phyloP scores from a whole-genome alignment of 1,140 invertebrate species.

The Lanistes nyassanus region DNA sequence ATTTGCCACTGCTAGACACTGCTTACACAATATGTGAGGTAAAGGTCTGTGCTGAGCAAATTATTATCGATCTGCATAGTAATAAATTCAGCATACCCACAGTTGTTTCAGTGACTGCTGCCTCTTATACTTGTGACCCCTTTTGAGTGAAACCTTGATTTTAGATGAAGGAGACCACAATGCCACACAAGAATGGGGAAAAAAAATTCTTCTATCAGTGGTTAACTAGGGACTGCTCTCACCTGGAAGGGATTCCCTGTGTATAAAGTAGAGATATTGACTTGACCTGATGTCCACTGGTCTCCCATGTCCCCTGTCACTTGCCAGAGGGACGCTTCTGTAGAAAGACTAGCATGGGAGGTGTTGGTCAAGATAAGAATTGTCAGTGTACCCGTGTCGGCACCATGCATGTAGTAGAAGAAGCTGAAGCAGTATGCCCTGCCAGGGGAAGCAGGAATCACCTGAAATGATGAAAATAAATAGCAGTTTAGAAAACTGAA shows the following conservation, averaged over 20 bases:
- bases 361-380: conserved; percentile 44
- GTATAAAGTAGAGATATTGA: conserved; percentile 47
- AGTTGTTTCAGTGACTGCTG: too few species aligned
- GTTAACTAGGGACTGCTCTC: not conserved
- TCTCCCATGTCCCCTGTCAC: conserved; percentile 42
- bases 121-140: too few species aligned
- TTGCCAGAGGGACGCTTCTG: conserved; percentile 49
- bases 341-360: conserved; percentile 35
- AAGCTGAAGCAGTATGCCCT: conserved; percentile 48
- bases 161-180: too few species aligned
- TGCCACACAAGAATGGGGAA: too few species aligned
- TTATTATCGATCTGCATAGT: too few species aligned
- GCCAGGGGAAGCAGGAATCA: conserved; percentile 2
- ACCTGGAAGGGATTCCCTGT: conserved; percentile 53
- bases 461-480: not conserved
- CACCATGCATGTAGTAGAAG: conserved; percentile 64
- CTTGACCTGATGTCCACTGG: conserved; percentile 47
- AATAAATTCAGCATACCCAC: too few species aligned
- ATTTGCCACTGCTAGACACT: too few species aligned
- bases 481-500: not conserved
- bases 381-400: conserved; percentile 46
- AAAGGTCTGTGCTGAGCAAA: too few species aligned
- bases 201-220: not conserved
- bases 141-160: too few species aligned
- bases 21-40: too few species aligned